Evolutionary conservation across 23 tunicate species (phyloP).

Genomic region (Botrylloides violaceus): DNA sequence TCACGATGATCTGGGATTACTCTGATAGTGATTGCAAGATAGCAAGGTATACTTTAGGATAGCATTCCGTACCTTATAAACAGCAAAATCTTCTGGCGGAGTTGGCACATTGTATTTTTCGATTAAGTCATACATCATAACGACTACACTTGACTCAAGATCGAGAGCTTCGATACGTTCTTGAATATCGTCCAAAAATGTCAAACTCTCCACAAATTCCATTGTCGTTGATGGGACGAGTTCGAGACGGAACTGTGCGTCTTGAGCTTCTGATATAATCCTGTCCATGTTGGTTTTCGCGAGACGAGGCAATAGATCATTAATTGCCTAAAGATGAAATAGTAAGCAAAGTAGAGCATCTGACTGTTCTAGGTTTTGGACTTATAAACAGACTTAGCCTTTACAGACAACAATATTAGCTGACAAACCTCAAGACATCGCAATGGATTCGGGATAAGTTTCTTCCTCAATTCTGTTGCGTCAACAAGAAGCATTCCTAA

Average conservation of each 20-base stretch:
- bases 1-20: background rate
- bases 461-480: constrained; percentile 50
- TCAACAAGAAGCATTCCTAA: constrained; percentile 90
- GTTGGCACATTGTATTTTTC: constrained; percentile 91
- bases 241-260: constrained; percentile 96
- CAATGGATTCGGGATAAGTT: constrained; percentile 87
- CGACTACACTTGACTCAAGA: constrained; percentile 70
- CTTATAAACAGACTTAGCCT: background rate
- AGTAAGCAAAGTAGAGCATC: background rate
- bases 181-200: constrained; percentile 98
- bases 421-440: constrained; percentile 81
- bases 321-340: constrained; percentile 56
- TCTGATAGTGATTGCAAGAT: too few species aligned
- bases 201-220: constrained; percentile 84
- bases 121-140: constrained; percentile 90
- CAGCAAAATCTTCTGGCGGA: constrained; percentile 98
- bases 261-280: constrained; percentile 84
- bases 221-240: constrained; percentile 66
- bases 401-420: background rate
- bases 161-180: constrained; percentile 92
- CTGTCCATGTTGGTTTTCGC: constrained; percentile 89
- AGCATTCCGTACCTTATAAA: constrained; percentile 61
- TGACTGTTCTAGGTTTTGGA: too few species aligned
- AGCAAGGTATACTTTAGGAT: too few species aligned
- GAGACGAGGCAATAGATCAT: constrained; percentile 79